Evolutionary conservation across 2,797 vertebrate genomes (phyloP).

Genomic region (Dicrostonyx torquatus): DNA sequence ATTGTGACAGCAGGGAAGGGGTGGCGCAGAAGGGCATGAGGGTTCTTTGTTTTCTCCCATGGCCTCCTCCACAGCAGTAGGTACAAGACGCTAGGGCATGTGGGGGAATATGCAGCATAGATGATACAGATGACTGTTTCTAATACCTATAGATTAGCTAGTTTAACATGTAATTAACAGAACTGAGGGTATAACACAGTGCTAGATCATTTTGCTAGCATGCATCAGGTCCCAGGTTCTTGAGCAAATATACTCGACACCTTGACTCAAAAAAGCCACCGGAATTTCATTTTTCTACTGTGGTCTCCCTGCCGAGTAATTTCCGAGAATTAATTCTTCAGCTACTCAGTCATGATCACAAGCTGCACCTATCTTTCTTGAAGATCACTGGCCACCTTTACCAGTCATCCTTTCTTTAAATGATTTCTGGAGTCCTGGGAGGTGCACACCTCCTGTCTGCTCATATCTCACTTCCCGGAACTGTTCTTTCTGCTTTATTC

Average conservation of each 20-base stretch:
- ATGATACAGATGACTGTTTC: not conserved
- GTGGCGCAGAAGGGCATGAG: not conserved
- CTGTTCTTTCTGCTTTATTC: constrained; percentile 21
- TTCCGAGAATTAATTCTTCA: constrained; percentile 24
- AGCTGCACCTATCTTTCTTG: not conserved
- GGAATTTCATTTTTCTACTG: constrained; percentile 43
- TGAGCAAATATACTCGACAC: not conserved
- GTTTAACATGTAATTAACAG: not conserved
- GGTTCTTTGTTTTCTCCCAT: not conserved
- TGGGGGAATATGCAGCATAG: not conserved
- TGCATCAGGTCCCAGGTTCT: not conserved
- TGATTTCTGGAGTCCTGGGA: not conserved
- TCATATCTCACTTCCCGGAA: constrained; percentile 3
- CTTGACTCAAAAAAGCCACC: not conserved
- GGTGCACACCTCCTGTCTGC: not conserved
- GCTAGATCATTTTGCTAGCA: not conserved
- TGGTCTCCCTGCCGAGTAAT: not conserved
- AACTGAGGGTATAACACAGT: not conserved
- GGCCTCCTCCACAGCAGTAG: not conserved
- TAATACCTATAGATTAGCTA: not conserved
- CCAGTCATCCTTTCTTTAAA: not conserved
- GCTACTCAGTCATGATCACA: not conserved
- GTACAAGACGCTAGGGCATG: not conserved
- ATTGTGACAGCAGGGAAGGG: not conserved
- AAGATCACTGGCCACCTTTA: not conserved